Base-by-base conservation (phyloP, 2,797 vertebrate species). In the Fratercula arctica region DNA sequence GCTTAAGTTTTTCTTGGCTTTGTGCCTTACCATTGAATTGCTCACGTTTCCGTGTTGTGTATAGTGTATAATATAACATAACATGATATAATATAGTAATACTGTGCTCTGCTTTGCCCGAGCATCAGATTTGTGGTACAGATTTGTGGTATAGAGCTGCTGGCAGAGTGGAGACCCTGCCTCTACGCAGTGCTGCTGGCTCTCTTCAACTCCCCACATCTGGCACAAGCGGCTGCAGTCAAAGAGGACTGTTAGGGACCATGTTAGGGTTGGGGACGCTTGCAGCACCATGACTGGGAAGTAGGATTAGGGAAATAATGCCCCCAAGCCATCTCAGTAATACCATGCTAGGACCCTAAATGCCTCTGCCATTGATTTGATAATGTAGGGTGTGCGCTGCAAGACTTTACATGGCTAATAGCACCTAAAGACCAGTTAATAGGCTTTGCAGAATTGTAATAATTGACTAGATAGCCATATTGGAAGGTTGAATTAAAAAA, bases 1-100 rank as follows among this genome's bases (percentile, higher is more conserved):
- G 51, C n/a, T 90, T 4, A 61, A 21, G 14, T 79, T 88, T 92
- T 74, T 70, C 33, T 77, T 95, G 67, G 77, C 74, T 85, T 74
- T 39, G 9, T 16, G 16, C 73, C 67, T 57, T 66, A 51, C 21
- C 6, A 2, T 1, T 29, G 46, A 86, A 25, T 76, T 69, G 51
- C 67, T 85, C 33, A 59, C 70, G 67, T 60, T 80, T 70, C 51
- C 18, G 1, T 35, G 48, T 43, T 48, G 41, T 37, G 57, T 51
- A 5, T 10, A n/a, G 33, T 8, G 23, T 33, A 3, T 35, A 57
- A 63, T 17, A 48, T 12, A 48, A 48, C 46, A 21, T 51, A 69
- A 23, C 13, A 7, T 26, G 51, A 18, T 5, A 2, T 33, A 16
- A 24, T 8, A 1, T 0, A 31, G 46, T 26, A 33, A 23, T 19